Evolutionary conservation across 2,888 invertebrate genomes (phyloP), one percentile per base, ranked within the genome.

Genomic region (Punctoribates punctum): DNA sequence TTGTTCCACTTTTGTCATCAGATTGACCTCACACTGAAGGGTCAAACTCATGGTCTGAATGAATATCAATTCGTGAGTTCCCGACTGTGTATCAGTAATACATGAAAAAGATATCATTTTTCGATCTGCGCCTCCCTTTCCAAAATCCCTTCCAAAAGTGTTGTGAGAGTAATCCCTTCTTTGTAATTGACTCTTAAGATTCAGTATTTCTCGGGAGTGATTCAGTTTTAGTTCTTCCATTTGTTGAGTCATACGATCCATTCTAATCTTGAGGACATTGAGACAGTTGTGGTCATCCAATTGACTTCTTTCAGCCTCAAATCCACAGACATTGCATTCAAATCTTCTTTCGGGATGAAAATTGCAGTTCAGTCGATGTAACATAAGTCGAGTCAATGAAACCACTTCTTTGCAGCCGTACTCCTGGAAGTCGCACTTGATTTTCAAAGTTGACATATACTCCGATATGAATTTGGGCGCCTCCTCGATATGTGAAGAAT

Each of bases 91-190:
- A 48, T 72, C 72, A 20, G 11, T 25, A 13, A 72, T 72, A 48
- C 72, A 72, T 15, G 72, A 72, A 25, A 72, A 72, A 4, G 72
- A 72, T 20, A 72, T 25, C 72, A 72, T 48, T 46, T 20, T 25
- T 38, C 72, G 23, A 4, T 72, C 46, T 4, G 72, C 8, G 1
- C 25, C 25, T 3, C 20, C 17, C 13, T 11, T 42, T 8, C 25
- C 25, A 15, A 9, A 23, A 4, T 27, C 27, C 25, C 15, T 25
- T 17, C 4, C 20, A 38, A 27, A 38, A 3, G 9, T 20, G 4
- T 25, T 11, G 4, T n/a, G 34, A 9, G 34, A 65, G 11, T 15
- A 0, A 6, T 67, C 67, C 13, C 0, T 23, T 72, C 48, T 42
- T 27, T 46, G 72, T 11, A 72, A 6, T 15, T 25, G 72, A 46